phyloP scores from a whole-genome alignment of 2,113 vertebrate genomes.

The Mastomys natalensis region DNA sequence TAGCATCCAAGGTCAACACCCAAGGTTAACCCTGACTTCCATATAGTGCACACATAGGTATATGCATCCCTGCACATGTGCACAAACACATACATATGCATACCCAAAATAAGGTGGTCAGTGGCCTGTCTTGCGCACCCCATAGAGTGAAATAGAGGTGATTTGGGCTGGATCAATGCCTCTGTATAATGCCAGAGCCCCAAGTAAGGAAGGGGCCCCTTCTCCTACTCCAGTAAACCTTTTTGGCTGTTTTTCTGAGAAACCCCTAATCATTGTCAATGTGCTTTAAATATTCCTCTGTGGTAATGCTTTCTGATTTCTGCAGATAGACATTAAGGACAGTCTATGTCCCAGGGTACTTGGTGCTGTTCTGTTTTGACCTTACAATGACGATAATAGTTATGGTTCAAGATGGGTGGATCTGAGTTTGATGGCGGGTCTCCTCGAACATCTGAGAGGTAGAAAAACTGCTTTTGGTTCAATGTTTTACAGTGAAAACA shows the following conservation, averaged over 20 bases:
- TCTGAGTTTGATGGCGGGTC: too few relatives aligned
- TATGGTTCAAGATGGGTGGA: background rate
- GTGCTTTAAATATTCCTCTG: background rate
- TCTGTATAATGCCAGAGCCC: background rate
- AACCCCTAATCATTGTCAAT: background rate
- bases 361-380: background rate
- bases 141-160: background rate
- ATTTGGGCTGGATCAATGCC: background rate
- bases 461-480: background rate
- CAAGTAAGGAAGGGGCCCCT: too few relatives aligned
- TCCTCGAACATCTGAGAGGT: background rate
- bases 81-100: background rate
- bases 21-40: background rate
- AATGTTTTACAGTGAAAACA: too few relatives aligned
- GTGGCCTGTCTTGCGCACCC: background rate
- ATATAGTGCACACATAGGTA: background rate
- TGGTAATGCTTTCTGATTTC: background rate
- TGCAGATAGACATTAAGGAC: background rate
- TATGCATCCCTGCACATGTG: background rate
- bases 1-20: background rate
- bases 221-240: background rate
- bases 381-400: background rate
- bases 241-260: background rate
- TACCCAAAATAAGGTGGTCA: too few relatives aligned
- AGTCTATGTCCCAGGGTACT: accelerated